Conservation (phyloP, 2,113 vertebrate species). For the Laticauda laticaudata region DNA sequence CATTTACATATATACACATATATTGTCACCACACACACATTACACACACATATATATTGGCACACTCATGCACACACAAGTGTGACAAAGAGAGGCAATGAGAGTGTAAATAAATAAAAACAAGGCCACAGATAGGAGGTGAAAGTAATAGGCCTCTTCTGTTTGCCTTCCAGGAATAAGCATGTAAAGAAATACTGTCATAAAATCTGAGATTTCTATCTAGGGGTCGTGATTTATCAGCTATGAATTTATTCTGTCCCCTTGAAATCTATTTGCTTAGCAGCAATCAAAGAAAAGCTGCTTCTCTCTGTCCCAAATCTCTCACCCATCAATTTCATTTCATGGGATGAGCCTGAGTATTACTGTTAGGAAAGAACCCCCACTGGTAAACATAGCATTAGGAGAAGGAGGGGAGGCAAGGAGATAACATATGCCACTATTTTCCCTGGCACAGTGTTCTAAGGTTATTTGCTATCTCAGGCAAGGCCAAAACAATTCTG, state of each 20-base stretch:
- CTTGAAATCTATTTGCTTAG: background rate
- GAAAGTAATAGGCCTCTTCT: background rate
- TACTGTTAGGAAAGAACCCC: background rate
- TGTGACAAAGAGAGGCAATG: background rate
- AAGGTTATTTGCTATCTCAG: background rate
- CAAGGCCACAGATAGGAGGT: background rate
- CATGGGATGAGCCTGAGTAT: background rate
- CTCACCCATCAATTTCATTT: background rate
- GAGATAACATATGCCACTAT: background rate
- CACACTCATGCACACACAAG: background rate
- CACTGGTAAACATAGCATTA: background rate
- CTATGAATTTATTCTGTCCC: background rate
- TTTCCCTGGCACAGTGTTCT: background rate
- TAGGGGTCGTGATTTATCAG: background rate
- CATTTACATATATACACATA: background rate
- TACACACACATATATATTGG: background rate
- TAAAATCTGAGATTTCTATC: background rate
- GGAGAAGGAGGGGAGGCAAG: background rate
- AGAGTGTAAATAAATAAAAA: background rate
- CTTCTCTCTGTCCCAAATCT: background rate
- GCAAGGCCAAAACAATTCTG: background rate
- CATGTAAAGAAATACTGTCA: background rate
- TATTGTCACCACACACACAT: background rate
- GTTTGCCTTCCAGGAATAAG: background rate
- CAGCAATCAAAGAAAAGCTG: background rate